Evolutionary conservation across 2,113 vertebrate genomes (phyloP).

Genomic region (Etheostoma cragini): DNA sequence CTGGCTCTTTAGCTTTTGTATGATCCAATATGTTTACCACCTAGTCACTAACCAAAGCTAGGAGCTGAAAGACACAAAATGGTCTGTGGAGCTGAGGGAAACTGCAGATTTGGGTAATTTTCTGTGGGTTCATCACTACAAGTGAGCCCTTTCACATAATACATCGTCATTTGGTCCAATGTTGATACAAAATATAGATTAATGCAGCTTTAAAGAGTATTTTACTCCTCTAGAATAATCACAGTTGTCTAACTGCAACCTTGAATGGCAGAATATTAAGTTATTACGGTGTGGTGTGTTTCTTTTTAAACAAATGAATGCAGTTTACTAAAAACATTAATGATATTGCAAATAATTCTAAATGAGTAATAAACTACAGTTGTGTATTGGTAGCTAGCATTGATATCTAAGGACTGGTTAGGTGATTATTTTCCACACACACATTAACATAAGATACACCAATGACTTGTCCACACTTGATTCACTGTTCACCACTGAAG

Average conservation of each 20-base stretch:
- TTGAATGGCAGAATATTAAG: background rate
- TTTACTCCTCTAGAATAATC: background rate
- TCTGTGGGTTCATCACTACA: too few relatives aligned
- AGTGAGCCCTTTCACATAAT: background rate
- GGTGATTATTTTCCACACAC: too few relatives aligned
- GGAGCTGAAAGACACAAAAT: background rate
- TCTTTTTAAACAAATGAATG: too few relatives aligned
- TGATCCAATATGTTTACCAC: background rate
- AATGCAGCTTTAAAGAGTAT: background rate
- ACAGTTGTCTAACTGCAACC: background rate
- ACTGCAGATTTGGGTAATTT: background rate
- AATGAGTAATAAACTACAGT: background rate
- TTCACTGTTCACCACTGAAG: constrained; percentile 33
- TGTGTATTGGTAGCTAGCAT: background rate
- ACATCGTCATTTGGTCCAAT: background rate
- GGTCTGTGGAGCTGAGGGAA: too few relatives aligned
- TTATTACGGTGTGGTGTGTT: background rate
- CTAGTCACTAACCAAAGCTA: background rate
- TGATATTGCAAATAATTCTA: background rate
- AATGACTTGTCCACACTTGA: background rate
- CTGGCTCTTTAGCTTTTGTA: background rate
- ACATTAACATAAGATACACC: background rate
- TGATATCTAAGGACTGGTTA: background rate
- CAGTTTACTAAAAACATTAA: background rate
- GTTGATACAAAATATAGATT: background rate